Percentiles rank a stretch among this genome's conserved stretches.
These are phyloP conservation scores for Syngnathus floridae DNA, from an alignment of 2,113 vertebrate genomes.

Conservation along the genomic window DNA sequence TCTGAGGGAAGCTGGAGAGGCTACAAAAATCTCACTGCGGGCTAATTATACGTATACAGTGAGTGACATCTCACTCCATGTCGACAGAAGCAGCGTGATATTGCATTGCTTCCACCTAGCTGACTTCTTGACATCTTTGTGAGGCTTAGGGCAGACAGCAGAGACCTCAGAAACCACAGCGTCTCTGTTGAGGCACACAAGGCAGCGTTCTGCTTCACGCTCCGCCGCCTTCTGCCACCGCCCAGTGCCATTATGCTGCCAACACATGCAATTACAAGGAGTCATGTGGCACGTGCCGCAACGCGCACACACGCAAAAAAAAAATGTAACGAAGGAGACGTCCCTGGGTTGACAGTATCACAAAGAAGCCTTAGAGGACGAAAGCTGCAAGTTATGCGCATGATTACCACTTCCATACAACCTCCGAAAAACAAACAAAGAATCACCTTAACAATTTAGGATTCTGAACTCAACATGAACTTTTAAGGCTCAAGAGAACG, in stretches of 20 bases:
- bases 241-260: conserved; percentile 58
- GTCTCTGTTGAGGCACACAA: conserved; percentile 25
- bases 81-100: conserved; percentile 43
- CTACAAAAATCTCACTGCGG: conserved; percentile 35
- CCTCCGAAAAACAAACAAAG: neutral
- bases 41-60: conserved; percentile 54
- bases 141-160: conserved; percentile 25
- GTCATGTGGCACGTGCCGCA: conserved; percentile 34
- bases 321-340: conserved; percentile 28
- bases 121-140: conserved; percentile 58
- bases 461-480: conserved; percentile 40
- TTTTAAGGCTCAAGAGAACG: conserved; percentile 46
- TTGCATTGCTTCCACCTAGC: conserved; percentile 62
- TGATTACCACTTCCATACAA: conserved; percentile 3
- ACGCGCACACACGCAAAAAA: conserved; percentile 17
- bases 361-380: neutral
- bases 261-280: conserved; percentile 57
- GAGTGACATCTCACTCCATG: conserved; percentile 47
- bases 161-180: conserved; percentile 39
- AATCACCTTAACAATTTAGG: conserved; percentile 27
- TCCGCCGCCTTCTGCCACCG: conserved; percentile 46
- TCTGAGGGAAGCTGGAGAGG: conserved; percentile 19
- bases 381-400: conserved; percentile 7
- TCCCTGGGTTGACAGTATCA: conserved; percentile 23
- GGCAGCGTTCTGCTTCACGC: conserved; percentile 52